A percentile compares a stretch with the other conserved stretches of the same genome.
Evolutionary conservation across 2,113 vertebrate genomes (phyloP).

Genomic region (Cichladusa arquata): DNA sequence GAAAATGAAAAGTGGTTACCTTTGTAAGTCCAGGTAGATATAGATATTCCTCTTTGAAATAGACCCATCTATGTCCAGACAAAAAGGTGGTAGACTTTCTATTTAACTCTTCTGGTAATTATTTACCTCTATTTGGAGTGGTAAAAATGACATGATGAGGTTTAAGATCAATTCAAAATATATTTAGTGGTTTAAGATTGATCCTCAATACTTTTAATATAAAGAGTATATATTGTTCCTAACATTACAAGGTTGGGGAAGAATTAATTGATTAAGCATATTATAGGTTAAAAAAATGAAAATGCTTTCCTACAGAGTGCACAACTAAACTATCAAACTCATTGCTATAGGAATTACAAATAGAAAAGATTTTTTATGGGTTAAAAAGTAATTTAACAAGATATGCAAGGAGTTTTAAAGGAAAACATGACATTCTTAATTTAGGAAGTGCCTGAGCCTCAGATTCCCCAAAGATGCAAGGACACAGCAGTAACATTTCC

Average conservation of each 20-base stretch:
- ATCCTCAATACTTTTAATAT: neutral
- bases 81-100: neutral
- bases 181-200: neutral
- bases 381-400: neutral
- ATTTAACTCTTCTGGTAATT: neutral
- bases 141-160: neutral
- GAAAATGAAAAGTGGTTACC: neutral
- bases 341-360: neutral
- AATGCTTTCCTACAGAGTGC: neutral
- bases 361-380: rapidly evolving
- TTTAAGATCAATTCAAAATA: neutral
- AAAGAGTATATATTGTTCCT: neutral
- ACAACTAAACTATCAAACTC: neutral
- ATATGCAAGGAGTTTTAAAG: neutral
- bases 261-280: neutral
- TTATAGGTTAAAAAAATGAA: neutral
- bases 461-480: neutral
- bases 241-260: neutral
- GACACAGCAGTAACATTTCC: neutral
- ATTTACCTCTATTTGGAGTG: neutral
- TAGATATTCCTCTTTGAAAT: neutral
- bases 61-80: neutral
- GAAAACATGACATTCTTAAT: neutral
- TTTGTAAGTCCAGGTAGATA: neutral
- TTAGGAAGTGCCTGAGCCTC: neutral